These are phyloP conservation scores for Syngnathus rostellatus DNA, from an alignment of 2,797 vertebrate species.

Conservation along the genomic window DNA sequence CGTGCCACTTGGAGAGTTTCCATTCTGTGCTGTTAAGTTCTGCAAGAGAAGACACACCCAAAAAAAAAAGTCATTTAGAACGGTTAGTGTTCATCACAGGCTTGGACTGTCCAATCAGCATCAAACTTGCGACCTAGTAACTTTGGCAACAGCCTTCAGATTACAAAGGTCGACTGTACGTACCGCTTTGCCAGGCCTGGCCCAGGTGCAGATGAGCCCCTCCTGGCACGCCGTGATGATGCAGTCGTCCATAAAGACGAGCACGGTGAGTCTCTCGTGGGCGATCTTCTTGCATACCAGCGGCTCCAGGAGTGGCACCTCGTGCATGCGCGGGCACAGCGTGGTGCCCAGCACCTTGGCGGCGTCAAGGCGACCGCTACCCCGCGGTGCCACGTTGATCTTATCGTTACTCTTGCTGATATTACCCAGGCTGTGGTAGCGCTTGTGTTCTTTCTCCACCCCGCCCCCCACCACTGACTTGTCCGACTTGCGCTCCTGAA, in stretches of 20 bases:
- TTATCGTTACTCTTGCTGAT: conserved; percentile 86
- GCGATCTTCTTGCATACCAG: conserved; percentile 92
- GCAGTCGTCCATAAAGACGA: conserved; percentile 90
- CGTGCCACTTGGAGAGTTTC: conserved; percentile 83
- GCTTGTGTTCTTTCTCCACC: conserved; percentile 84
- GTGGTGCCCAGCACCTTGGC: conserved; percentile 84
- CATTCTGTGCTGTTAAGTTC: conserved; percentile 77
- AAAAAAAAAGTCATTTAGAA: conserved; percentile 6
- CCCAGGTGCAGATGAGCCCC: conserved; percentile 90
- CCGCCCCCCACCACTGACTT: conserved; percentile 48
- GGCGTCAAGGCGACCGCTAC: conserved; percentile 70
- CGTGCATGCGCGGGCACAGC: conserved; percentile 83
- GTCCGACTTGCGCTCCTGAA: conserved; percentile 79
- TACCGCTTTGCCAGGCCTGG: conserved; percentile 80
- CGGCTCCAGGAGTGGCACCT: conserved; percentile 86
- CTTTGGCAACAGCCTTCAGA: background rate
- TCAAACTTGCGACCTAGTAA: background rate
- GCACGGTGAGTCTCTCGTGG: conserved; percentile 82
- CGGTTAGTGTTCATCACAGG: background rate
- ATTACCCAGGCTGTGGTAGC: conserved; percentile 86
- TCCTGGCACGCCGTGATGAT: conserved; percentile 91
- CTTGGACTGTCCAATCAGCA: background rate
- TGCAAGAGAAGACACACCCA: conserved; percentile 29
- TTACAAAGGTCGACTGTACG: conserved; percentile 27
- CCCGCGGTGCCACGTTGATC: conserved; percentile 68